Evolutionary conservation across 2,797 vertebrate genomes (phyloP), one percentile per base, ranked within the genome.

Genomic region (Rousettus madagascariensis): DNA sequence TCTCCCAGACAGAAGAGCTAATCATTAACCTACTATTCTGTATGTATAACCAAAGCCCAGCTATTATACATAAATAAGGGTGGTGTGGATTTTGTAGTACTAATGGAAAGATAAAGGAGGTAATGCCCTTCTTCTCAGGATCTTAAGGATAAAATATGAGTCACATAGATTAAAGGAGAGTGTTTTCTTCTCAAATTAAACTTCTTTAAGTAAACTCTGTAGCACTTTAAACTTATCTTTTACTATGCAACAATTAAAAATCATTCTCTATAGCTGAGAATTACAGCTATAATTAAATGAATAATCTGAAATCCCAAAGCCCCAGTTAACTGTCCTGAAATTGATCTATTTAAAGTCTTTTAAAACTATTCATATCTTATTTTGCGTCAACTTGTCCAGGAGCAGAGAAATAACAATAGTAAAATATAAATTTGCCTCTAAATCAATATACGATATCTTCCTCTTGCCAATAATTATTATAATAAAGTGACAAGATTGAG

Each of bases 271-370:
- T 90, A 86, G n/a, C n/a, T 86, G 49, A 96, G 89, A 97, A 96
- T 97, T 97, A 95, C 66, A 87, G 96, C 83, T 95, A 97, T 91
- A 97, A 97, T 97, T 97, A 97, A 96, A 95, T 85, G 94, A 97
- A 97, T 97, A 97, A 96, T 95, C 90, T 55, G 91, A 97, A 98
- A 97, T 53, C 86, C 78, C 90, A 87, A 96, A 95, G 79, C 71
- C 55, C 91, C 55, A 84, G 71, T 96, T 95, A 95, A 95, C 82
- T 86, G 78, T 5, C 41, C 97, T 96, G 43, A 96, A 97, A 95
- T 85, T 89, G 57, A 96, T 85, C 57, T 90, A 88, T 86, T 89
- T 72, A 75, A 88, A 89, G 88, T 61, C 66, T 91, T 96, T 91
- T 53, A 51, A 94, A 97, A 95, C 63, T 93, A 86, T 77, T 66